These are phyloP conservation scores for Diploscapter pachys DNA, from an alignment of 1,140 invertebrate species.

Conservation along the genomic window DNA sequence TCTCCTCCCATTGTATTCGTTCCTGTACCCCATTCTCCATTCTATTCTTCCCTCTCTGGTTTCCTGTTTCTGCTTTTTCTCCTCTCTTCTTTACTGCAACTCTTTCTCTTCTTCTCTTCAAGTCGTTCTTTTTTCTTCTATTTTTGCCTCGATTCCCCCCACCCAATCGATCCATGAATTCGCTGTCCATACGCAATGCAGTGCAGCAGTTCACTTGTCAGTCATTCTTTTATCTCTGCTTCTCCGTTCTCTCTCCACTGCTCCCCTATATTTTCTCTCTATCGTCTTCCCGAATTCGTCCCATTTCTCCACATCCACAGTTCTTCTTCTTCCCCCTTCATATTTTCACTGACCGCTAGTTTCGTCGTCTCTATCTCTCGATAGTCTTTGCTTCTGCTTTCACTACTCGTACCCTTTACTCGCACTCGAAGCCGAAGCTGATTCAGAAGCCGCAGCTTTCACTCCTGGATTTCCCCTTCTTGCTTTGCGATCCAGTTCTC, in stretches of 20 bases:
- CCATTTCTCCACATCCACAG: neutral
- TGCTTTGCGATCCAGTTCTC: neutral
- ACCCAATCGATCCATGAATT: no score
- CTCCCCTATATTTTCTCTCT: neutral
- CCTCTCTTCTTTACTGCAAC: neutral
- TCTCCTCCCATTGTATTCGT: neutral
- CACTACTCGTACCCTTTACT: neutral
- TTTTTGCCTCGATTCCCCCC: neutral
- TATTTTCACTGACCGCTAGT: neutral
- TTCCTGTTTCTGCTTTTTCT: neutral
- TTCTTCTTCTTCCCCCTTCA: neutral
- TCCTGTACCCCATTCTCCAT: neutral
- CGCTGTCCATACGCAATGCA: no score
- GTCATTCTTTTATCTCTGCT: neutral
- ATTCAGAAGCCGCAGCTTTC: no score
- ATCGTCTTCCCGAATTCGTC: slow-evolving; percentile 1
- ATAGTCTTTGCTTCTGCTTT: neutral
- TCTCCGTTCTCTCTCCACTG: neutral
- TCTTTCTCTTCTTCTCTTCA: neutral
- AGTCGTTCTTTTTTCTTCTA: neutral
- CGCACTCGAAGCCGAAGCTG: neutral
- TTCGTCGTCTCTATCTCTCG: neutral
- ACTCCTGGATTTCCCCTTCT: neutral
- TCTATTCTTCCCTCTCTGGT: neutral
- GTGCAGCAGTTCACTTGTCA: neutral